These are phyloP conservation scores for Cichlasoma orientale DNA, from an alignment of 2,797 vertebrate genomes.

Conservation along the genomic window DNA sequence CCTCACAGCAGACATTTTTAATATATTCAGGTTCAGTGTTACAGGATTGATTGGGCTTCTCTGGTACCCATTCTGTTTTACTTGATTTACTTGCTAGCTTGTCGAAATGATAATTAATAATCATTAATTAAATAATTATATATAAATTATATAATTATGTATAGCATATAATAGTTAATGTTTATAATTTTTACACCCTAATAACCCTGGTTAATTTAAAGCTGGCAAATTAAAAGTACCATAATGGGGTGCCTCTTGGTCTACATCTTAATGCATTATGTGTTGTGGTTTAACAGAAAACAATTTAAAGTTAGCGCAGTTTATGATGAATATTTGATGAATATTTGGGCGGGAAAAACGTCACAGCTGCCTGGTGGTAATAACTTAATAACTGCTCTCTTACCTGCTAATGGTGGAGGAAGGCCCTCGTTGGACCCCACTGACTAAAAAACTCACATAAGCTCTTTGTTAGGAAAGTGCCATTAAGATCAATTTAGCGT, in stretches of 20 bases:
- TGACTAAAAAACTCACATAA: no score
- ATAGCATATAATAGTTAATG: background rate
- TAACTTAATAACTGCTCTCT: background rate
- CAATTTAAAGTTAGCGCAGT: background rate
- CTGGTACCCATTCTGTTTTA: background rate
- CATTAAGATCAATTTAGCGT: background rate
- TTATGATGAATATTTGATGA: background rate
- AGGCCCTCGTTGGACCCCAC: fast-evolving
- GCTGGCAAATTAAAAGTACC: background rate
- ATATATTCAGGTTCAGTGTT: background rate
- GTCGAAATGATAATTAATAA: background rate
- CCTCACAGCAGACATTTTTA: background rate
- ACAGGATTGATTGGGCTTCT: background rate
- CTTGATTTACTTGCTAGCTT: background rate
- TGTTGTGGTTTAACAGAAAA: background rate
- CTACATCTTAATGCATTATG: background rate
- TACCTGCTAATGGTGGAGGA: background rate
- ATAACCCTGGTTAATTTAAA: background rate
- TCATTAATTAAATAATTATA: no score
- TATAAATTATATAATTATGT: no score
- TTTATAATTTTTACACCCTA: background rate
- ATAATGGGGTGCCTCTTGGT: background rate
- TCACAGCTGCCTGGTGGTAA: background rate
- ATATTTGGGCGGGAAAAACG: constrained; percentile 39
- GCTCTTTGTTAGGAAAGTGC: background rate